Conservation (phyloP, 2,113 vertebrate genomes). For the Cyprichromis sp. region DNA sequence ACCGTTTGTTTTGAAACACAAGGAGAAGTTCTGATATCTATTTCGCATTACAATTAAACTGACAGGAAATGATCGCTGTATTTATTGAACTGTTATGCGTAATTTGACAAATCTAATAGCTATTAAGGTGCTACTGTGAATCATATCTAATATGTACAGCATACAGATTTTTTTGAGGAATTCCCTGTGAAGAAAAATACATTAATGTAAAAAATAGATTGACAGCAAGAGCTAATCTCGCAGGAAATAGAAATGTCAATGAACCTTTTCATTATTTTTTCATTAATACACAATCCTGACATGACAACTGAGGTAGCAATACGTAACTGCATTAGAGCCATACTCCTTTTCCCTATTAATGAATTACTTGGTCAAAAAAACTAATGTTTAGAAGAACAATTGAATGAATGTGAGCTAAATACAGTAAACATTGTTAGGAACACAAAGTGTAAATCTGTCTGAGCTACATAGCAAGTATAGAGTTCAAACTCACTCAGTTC, state of each 20-base stretch:
- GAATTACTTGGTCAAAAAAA: neutral
- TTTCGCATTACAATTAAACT: neutral
- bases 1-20: neutral
- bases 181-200: neutral
- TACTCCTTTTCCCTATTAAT: neutral
- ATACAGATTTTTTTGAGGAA: neutral
- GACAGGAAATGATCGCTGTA: neutral
- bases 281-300: neutral
- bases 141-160: neutral
- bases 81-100: neutral
- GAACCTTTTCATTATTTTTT: neutral
- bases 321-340: accelerated
- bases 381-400: neutral
- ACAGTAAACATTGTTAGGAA: neutral
- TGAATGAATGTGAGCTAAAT: neutral
- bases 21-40: neutral
- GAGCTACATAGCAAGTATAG: neutral
- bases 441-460: neutral
- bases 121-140: neutral
- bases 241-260: neutral
- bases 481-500: constrained; percentile 44
- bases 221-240: neutral
- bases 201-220: neutral
- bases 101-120: neutral
- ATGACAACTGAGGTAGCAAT: neutral